A percentile compares a stretch with the other conserved stretches of the same genome.
These are phyloP conservation scores for Aphrocallistes beatrix DNA, from an alignment of 37 sponge, comb jelly and placozoan species.

Conservation along the genomic window DNA sequence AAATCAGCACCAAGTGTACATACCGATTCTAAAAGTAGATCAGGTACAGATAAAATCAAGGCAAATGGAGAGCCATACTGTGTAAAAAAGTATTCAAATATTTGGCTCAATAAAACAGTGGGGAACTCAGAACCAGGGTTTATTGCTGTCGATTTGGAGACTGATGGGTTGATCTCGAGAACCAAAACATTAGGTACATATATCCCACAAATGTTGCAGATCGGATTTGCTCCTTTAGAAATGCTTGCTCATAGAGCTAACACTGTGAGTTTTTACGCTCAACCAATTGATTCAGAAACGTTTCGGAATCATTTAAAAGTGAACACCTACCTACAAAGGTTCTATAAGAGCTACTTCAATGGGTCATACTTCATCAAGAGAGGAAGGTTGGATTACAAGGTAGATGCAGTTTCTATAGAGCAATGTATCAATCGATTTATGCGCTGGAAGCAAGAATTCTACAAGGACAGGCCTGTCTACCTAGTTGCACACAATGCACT, in stretches of 20 bases:
- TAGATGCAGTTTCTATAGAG: background rate
- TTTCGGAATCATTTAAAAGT: background rate
- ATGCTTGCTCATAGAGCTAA: background rate
- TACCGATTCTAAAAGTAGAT: too few relatives aligned
- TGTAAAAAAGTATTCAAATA: too few relatives aligned
- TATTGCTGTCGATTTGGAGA: background rate
- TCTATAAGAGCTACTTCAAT: background rate
- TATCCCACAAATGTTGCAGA: background rate
- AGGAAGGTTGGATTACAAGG: background rate
- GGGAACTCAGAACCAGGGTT: too few relatives aligned
- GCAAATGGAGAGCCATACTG: too few relatives aligned
- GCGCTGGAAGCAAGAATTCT: background rate
- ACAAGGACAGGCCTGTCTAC: background rate
- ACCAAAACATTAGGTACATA: background rate
- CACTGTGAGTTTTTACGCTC: background rate
- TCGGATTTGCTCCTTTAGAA: constrained; percentile 12
- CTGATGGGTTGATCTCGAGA: background rate
- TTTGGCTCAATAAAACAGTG: too few relatives aligned
- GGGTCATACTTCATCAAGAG: background rate
- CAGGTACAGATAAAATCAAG: too few relatives aligned
- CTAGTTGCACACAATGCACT: background rate
- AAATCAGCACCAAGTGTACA: too few relatives aligned
- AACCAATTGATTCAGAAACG: background rate
- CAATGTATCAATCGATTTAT: background rate
- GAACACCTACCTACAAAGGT: background rate